These are phyloP conservation scores for Gymnorhina tibicen DNA, from an alignment of 2,113 vertebrate species.

Conservation along the genomic window DNA sequence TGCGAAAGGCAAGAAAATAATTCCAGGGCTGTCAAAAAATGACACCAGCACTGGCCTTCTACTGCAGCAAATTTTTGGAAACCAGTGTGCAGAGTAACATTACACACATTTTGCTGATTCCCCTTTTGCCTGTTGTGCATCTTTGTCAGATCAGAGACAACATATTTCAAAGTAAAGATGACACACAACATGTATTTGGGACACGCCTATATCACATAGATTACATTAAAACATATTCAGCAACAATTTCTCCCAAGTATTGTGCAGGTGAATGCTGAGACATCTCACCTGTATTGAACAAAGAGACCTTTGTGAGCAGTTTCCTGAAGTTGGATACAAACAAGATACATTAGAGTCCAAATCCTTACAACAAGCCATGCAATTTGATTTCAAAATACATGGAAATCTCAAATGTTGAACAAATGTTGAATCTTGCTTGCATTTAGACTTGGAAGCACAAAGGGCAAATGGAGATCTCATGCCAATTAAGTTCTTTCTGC, in stretches of 20 bases:
- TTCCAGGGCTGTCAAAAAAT: background rate
- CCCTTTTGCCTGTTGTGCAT: background rate
- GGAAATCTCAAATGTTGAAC: background rate
- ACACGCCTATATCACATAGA: background rate
- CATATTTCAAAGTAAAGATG: background rate
- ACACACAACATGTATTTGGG: background rate
- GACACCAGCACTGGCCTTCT: background rate
- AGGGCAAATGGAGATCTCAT: background rate
- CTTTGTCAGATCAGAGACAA: background rate
- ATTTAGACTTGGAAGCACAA: background rate
- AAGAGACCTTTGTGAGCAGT: background rate
- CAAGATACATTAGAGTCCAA: background rate
- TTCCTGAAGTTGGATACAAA: background rate
- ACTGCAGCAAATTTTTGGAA: background rate
- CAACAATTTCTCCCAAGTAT: background rate
- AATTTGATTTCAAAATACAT: background rate
- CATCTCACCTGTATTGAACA: background rate
- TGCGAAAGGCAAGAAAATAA: background rate
- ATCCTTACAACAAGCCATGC: background rate
- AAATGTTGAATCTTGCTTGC: background rate
- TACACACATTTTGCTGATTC: background rate
- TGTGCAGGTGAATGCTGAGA: background rate
- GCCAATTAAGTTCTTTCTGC: background rate
- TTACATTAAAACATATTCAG: background rate
- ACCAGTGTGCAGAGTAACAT: background rate